These are phyloP conservation scores for Hydractinia echinata DNA, from an alignment of 30 jellyfish, hydroid and myxozoan genomes.

Conservation along the genomic window DNA sequence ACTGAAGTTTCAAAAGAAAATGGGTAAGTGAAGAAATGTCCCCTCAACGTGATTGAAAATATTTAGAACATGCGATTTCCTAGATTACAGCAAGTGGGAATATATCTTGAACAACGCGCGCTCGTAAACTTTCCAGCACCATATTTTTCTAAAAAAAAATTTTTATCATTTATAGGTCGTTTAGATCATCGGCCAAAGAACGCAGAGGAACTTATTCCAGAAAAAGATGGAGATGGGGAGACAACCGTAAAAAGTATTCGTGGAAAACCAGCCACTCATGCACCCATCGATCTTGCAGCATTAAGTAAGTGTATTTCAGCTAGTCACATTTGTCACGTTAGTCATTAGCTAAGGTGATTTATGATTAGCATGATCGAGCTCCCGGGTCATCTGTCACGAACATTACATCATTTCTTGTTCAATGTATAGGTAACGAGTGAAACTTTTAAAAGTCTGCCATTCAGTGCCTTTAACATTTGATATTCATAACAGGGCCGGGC, in stretches of 20 bases:
- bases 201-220: constrained; percentile 2
- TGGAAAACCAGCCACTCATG: constrained; percentile 36
- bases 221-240: constrained; percentile 28
- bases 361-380: too few relatives aligned
- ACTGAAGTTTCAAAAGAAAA: constrained; percentile 71
- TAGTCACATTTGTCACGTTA: too few relatives aligned
- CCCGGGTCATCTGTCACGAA: too few relatives aligned
- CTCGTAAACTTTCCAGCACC: not conserved
- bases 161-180: not conserved
- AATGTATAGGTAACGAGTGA: too few relatives aligned
- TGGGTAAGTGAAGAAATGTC: constrained; percentile 54
- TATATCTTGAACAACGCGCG: not conserved
- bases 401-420: too few relatives aligned
- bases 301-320: constrained; percentile 14
- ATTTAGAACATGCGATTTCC: not conserved
- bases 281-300: constrained; percentile 33
- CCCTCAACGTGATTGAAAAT: not conserved
- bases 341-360: too few relatives aligned
- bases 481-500: too few relatives aligned
- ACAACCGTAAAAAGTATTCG: constrained; percentile 42
- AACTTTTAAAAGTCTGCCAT: too few relatives aligned
- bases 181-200: constrained; percentile 1
- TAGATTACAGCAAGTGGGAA: not conserved
- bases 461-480: too few relatives aligned
- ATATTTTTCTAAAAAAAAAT: too few relatives aligned